Evolutionary conservation across 2,113 vertebrate genomes (phyloP).

Genomic region (Pteruthius melanotis): DNA sequence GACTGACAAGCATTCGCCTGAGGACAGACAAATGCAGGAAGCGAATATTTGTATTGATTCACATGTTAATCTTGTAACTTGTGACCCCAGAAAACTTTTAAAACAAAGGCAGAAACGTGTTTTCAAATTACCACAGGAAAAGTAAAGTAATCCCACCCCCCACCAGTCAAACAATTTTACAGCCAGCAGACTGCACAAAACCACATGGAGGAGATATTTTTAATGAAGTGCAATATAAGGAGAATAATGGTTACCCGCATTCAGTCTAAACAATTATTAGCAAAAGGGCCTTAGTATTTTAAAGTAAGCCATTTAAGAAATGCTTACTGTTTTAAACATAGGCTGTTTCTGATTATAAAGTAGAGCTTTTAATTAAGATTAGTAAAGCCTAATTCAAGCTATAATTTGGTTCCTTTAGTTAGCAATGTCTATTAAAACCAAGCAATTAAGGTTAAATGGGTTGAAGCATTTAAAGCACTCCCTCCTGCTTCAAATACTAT

Average conservation of each 20-base stretch:
- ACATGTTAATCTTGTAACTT: constrained; percentile 41
- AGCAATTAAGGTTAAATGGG: constrained; percentile 77
- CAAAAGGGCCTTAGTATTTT: constrained; percentile 45
- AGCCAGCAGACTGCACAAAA: constrained; percentile 48
- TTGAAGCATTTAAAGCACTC: constrained; percentile 68
- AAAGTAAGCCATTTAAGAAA: constrained; percentile 66
- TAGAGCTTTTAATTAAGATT: constrained; percentile 78
- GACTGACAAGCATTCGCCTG: background rate
- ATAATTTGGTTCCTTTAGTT: constrained; percentile 75
- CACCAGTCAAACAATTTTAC: constrained; percentile 19
- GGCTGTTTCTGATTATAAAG: constrained; percentile 73
- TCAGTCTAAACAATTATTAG: constrained; percentile 56
- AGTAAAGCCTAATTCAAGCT: constrained; percentile 72
- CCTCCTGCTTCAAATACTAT: constrained; percentile 13
- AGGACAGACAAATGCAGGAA: constrained; percentile 48
- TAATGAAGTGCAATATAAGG: constrained; percentile 49
- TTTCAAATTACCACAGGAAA: constrained; percentile 55
- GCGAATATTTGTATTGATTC: background rate
- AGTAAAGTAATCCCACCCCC: constrained; percentile 13
- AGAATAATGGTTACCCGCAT: background rate
- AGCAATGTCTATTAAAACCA: constrained; percentile 75
- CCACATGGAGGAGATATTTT: constrained; percentile 49
- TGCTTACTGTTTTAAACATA: constrained; percentile 45
- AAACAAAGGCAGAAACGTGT: constrained; percentile 34
- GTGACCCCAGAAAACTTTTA: constrained; percentile 28